Conservation (phyloP, 2,113 vertebrate genomes). For the Montifringilla adamsi region DNA sequence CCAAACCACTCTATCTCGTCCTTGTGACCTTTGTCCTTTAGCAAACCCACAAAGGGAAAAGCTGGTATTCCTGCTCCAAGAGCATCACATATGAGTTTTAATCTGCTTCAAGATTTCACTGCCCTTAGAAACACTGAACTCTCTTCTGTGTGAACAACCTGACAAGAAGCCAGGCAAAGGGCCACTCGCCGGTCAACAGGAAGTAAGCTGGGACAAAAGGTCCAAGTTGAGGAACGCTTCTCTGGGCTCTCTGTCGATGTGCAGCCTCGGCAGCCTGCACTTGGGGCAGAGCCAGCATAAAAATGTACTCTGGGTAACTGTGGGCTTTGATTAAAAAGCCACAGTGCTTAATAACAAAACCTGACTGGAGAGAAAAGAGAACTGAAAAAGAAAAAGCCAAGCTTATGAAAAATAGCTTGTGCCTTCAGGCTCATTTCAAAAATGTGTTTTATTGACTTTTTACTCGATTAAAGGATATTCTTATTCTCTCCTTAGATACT, state of each 20-base stretch:
- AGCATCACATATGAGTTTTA: conserved; percentile 43
- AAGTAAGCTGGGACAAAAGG: conserved; percentile 83
- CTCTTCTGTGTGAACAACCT: conserved; percentile 64
- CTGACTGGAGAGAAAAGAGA: conserved; percentile 18
- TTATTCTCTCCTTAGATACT: conserved; percentile 21
- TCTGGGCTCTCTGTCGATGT: conserved; percentile 74
- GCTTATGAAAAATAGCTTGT: conserved; percentile 7
- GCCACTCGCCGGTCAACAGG: conserved; percentile 79
- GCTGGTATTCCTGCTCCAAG: neutral
- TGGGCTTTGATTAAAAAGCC: conserved; percentile 60
- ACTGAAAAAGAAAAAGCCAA: neutral
- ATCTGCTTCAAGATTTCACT: conserved; percentile 38
- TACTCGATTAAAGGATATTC: conserved; percentile 31
- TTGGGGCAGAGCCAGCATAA: conserved; percentile 66
- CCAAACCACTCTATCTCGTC: neutral
- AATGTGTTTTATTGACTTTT: conserved; percentile 45
- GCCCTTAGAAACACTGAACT: conserved; percentile 64
- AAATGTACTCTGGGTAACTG: conserved; percentile 57
- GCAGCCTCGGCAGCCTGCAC: conserved; percentile 71
- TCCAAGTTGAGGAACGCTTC: conserved; percentile 80
- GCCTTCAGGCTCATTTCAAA: conserved; percentile 21
- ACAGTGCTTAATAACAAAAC: conserved; percentile 40
- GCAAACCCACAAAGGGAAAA: neutral
- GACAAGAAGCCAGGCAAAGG: conserved; percentile 64
- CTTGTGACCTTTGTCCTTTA: conserved; percentile 38